Percentiles rank a stretch among this genome's conserved stretches.
Evolutionary conservation across 2,113 vertebrate genomes (phyloP).

Genomic region (Cavia aperea): DNA sequence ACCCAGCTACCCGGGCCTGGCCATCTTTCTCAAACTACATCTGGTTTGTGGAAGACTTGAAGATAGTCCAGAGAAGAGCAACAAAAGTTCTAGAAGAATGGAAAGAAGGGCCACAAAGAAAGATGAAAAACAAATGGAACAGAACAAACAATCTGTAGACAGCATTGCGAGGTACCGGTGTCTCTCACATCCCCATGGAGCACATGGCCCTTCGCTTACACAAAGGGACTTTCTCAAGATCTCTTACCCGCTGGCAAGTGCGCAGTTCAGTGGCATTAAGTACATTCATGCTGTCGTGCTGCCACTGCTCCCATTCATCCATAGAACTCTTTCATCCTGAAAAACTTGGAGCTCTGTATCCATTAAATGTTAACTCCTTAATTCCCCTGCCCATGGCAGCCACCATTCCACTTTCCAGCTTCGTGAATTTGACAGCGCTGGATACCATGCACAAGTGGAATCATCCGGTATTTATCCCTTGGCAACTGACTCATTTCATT

Average conservation of each 20-base stretch:
- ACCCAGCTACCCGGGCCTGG: neutral
- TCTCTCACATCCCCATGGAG: neutral
- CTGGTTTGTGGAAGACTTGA: slow-evolving; percentile 47
- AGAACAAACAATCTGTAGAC: neutral
- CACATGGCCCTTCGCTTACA: fast-evolving
- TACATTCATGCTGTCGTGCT: neutral
- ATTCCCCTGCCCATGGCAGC: neutral
- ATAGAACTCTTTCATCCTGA: neutral
- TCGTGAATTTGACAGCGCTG: neutral
- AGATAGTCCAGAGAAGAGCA: slow-evolving; percentile 33
- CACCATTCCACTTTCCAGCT: neutral
- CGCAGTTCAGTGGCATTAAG: neutral
- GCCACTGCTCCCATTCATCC: neutral
- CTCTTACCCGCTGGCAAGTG: neutral
- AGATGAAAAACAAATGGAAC: slow-evolving; percentile 47
- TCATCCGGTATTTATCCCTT: neutral
- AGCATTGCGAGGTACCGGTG: neutral
- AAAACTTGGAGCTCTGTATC: neutral
- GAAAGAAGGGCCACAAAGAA: slow-evolving; percentile 25
- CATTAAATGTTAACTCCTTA: neutral
- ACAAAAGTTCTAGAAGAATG: slow-evolving; percentile 40
- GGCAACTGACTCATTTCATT: neutral
- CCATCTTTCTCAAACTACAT: slow-evolving; percentile 41
- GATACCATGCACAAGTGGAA: neutral
- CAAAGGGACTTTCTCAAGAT: neutral